phyloP scores from a whole-genome alignment of 1,140 invertebrate species.

The Spodoptera frugiperda region DNA sequence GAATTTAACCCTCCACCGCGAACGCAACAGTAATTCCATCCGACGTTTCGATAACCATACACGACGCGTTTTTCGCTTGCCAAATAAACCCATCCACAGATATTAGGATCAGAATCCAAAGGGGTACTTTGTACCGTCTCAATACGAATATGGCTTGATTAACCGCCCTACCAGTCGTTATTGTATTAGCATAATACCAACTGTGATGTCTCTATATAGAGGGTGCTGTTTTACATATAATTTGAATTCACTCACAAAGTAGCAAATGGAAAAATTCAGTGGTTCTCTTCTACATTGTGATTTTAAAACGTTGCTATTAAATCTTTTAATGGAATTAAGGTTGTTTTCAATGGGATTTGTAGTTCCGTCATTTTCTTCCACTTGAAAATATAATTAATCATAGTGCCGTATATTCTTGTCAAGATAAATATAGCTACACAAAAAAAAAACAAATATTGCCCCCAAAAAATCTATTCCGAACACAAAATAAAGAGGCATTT shows the following conservation, averaged over 20 bases:
- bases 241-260: constrained; percentile 57
- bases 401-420: too few relatives aligned
- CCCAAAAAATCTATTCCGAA: background rate
- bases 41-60: constrained; percentile 35
- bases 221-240: constrained; percentile 61
- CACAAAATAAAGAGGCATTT: background rate
- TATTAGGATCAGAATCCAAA: constrained; percentile 33
- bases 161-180: constrained; percentile 55
- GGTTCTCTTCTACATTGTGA: constrained; percentile 19
- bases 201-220: constrained; percentile 56
- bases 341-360: constrained; percentile 12
- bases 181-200: constrained; percentile 64
- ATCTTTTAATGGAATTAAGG: constrained; percentile 27
- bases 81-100: constrained; percentile 40
- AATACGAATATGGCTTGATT: constrained; percentile 59
- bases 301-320: constrained; percentile 36
- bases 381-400: background rate
- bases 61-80: constrained; percentile 28
- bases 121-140: constrained; percentile 35
- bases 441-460: too few relatives aligned
- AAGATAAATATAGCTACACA: too few relatives aligned
- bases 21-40: constrained; percentile 27
- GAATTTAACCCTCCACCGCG: constrained; percentile 25
- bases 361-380: background rate
- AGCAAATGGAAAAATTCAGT: constrained; percentile 50